Conservation (phyloP, 2,797 vertebrate species). For the Myotis myotis region DNA sequence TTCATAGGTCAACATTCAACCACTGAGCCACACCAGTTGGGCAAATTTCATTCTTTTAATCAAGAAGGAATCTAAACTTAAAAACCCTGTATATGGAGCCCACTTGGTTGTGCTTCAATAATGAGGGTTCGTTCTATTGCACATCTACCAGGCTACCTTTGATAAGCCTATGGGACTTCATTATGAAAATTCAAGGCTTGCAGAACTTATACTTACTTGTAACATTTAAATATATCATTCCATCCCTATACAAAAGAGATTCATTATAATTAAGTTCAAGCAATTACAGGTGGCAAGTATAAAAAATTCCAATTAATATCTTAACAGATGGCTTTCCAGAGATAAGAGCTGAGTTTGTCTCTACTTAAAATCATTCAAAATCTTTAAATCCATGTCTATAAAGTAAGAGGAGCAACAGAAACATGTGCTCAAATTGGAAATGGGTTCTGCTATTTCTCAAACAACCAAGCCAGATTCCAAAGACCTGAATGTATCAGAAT, state of each 20-base stretch:
- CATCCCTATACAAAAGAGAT: neutral
- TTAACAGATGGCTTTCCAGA: neutral
- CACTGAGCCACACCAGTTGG: no score
- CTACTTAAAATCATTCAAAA: neutral
- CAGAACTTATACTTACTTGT: neutral
- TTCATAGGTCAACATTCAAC: no score
- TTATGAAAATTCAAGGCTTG: neutral
- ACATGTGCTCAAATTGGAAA: neutral
- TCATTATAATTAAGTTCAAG: conserved; percentile 10
- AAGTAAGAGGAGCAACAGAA: neutral
- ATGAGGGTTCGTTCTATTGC: neutral
- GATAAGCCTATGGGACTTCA: neutral
- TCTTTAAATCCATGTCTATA: neutral
- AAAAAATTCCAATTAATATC: conserved; percentile 2
- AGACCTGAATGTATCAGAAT: neutral
- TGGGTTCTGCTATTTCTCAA: neutral
- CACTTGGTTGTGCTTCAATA: neutral
- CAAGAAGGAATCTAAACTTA: neutral
- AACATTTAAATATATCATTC: neutral
- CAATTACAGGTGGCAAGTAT: neutral
- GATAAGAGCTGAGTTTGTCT: neutral
- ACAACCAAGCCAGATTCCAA: neutral
- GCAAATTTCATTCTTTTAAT: neutral
- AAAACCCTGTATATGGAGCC: neutral
- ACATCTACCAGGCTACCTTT: neutral